Base-by-base conservation (phyloP, 1,140 invertebrate genomes). In the Anoplophora glabripennis region DNA sequence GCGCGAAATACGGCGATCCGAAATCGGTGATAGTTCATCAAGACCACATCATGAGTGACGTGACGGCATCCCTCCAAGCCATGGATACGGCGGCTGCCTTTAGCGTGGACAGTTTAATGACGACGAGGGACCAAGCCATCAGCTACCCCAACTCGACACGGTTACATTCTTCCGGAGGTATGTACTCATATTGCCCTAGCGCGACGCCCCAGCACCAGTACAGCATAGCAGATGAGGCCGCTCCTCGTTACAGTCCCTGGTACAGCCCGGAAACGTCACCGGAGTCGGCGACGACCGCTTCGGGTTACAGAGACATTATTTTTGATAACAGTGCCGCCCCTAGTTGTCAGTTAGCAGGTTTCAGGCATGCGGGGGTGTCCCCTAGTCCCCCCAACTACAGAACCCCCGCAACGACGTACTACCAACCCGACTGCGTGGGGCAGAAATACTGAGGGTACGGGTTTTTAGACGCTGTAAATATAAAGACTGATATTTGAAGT, bases 321-420 rank as follows among this genome's bases (percentile, higher is more conserved):
- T 71, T 73, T 65, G 59, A 74, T 53, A 71, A 76, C 4, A 73
- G 73, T 53, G 66, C 66, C 11, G 67, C 70, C 8, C 67, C 80
- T 14, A 83, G 83, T 48, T 85, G 83, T 59, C 82, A 82, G 71
- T 68, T 83, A 61, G 79, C 80, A 0, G 81, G 81, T 2, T 84
- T 82, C 63, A 77, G 82, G 35, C 78, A 79, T 33, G 81, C 81
- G 40, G 75, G 80, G 0, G 78, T 79, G 12, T 77, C 83, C 0
- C 74, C 79, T 52, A 69, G 80, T 57, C 79, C 79, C 66, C 72
- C 79, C n/a, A 81, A 78, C 57, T 81, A 78, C 56, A 80, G 78
- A 75, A 74, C 62, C 72, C 77, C 74, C 66, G 77, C 75, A 65
- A 80, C 71, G 59, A 78, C 60, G 60, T 83, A 83, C 59, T 81